Evolutionary conservation across 1,140 invertebrate species (phyloP), one percentile per base, ranked within the genome.

Genomic region (Colletes latitarsis): DNA sequence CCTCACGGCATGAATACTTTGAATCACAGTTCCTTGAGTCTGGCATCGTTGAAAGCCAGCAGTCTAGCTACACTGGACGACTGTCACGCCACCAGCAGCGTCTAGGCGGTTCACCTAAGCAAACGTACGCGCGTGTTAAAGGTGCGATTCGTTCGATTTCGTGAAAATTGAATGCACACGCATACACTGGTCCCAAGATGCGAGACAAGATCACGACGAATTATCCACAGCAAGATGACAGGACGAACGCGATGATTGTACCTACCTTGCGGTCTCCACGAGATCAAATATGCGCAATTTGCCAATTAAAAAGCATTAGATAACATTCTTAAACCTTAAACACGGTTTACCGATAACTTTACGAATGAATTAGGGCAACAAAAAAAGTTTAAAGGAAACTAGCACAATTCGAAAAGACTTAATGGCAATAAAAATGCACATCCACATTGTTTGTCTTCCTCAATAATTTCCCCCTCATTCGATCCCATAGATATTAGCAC

Each of bases 1-100:
- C 89, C 91, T 57, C 92, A 93, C 71, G 91, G 92, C 82, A 86
- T 93, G 82, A 93, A 90, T 83, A 87, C 91, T 75, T 85, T 93
- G 69, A 93, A 93, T 90, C 92, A 93, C 88, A 93, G 93, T 93
- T 93, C 93, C 89, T 92, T 93, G 81, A 93, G 92, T 82, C 88
- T 93, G 85, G 92, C 92, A 4, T 93, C 93, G 70, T 77, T 93
- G 67, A 88, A 89, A 74, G 93, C 93, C 70, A 93, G 92, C 88
- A 93, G 93, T 83, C 83, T 93, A 58, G 92, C 92, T 39, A 93
- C 92, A 79, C 90, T 93, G 82, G 92, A 93, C 85, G 92, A 93
- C 88, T 93, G 90, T 88, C 93, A 93, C 81, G 91, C 91, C 46
- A 93, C 93, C 70, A 93, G 93, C 87, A 93, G 92, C 86, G 93